Evolutionary conservation across 2,797 vertebrate genomes (phyloP).

Genomic region (Staurois parvus): DNA sequence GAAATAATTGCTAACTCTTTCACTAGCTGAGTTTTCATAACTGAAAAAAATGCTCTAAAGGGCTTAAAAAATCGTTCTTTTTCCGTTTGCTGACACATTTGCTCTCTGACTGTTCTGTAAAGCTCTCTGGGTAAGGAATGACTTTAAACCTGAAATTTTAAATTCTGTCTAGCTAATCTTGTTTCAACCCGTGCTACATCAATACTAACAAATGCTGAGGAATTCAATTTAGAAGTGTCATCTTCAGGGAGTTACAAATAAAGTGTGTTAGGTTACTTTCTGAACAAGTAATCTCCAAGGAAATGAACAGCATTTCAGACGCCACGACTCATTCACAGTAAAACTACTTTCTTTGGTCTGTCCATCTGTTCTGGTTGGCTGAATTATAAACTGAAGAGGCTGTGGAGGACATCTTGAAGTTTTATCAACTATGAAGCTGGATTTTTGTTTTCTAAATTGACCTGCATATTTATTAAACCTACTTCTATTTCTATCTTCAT

Average conservation of each 20-base stretch:
- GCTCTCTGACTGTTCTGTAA: neutral
- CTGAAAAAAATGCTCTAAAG: too few species aligned
- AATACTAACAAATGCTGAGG: neutral
- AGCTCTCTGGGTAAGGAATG: neutral
- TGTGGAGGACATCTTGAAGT: too few species aligned
- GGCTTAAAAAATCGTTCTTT: too few species aligned
- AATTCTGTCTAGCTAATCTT: neutral
- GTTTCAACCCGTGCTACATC: neutral
- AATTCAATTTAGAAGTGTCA: slow-evolving; percentile 10
- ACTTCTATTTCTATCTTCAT: neutral
- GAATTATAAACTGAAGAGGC: too few species aligned
- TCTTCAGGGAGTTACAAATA: slow-evolving; percentile 2
- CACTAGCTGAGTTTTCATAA: too few species aligned
- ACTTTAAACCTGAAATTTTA: neutral
- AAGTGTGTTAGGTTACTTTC: neutral
- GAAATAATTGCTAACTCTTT: too few species aligned
- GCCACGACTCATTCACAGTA: neutral
- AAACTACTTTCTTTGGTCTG: neutral
- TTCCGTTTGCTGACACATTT: too few species aligned
- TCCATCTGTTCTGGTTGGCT: too few species aligned
- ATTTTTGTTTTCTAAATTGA: too few species aligned
- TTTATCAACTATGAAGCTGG: too few species aligned
- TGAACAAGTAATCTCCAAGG: neutral
- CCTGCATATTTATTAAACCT: neutral
- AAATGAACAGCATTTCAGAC: neutral